Conservation (phyloP, 2,113 vertebrate genomes). For the Clarias macrocephalus region DNA sequence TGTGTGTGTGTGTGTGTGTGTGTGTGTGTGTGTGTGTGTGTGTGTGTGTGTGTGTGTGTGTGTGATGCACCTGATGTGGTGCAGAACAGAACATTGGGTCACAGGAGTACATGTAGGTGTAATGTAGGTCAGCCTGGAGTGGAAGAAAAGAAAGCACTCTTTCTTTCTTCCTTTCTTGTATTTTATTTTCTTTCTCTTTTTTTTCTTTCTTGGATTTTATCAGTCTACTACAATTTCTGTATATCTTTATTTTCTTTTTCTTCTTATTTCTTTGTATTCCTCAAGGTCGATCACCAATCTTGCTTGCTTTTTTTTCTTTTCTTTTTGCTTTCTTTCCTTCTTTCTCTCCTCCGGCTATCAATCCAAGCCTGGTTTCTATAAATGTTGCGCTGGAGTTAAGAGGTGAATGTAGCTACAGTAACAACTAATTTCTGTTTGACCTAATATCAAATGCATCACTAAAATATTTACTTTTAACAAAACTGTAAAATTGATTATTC, state of each 20-base stretch:
- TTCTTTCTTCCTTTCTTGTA: not conserved
- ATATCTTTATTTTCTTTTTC: not conserved
- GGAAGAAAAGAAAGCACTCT: not conserved
- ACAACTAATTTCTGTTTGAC: no score
- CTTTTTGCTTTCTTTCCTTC: not conserved
- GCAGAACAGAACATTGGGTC: not conserved
- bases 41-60: not conserved
- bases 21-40: not conserved
- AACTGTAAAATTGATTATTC: not conserved
- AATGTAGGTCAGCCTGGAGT: slow-evolving; percentile 17
- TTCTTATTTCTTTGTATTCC: not conserved
- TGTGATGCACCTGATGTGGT: not conserved
- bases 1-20: not conserved
- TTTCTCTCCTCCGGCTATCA: not conserved
- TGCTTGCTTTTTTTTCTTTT: not conserved
- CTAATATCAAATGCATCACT: no score
- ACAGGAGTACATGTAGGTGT: not conserved
- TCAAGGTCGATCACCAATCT: not conserved
- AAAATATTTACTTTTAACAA: no score
- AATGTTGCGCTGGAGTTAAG: not conserved
- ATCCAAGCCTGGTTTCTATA: not conserved
- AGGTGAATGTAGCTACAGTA: no score
- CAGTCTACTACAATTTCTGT: not conserved
- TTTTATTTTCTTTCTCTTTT: not conserved
- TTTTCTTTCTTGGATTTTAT: not conserved